A percentile compares a stretch with the other conserved stretches of the same genome.
phyloP scores from a whole-genome alignment of 2,113 vertebrate genomes.

The Psophia crepitans region DNA sequence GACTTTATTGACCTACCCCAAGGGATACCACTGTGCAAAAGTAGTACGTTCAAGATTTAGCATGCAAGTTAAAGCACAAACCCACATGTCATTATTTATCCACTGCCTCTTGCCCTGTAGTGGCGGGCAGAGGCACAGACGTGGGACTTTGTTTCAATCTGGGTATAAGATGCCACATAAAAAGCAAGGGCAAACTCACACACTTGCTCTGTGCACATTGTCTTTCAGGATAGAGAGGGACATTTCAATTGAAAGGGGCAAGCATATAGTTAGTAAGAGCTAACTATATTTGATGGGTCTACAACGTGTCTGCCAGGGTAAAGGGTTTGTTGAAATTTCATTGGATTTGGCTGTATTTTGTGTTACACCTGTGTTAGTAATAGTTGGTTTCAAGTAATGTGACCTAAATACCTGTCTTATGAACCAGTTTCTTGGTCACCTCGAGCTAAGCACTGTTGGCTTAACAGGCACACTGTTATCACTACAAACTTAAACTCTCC shows the following conservation, averaged over 20 bases:
- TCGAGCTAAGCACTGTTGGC: not conserved
- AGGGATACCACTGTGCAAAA: not conserved
- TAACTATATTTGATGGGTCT: not conserved
- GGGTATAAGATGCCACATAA: not conserved
- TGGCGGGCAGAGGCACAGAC: not conserved
- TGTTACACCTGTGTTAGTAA: not conserved
- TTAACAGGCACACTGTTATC: not conserved
- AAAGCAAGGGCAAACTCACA: not conserved
- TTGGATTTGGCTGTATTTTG: not conserved
- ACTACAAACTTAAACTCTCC: not conserved
- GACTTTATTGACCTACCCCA: not conserved
- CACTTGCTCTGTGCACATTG: not conserved
- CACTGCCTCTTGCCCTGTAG: not conserved
- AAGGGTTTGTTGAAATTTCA: not conserved
- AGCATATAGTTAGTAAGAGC: not conserved
- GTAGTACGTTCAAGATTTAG: not conserved
- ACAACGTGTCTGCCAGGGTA: not conserved
- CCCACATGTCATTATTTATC: not conserved
- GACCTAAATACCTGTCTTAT: not conserved
- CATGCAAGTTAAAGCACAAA: rapidly evolving
- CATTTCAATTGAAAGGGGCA: not conserved
- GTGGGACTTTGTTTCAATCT: not conserved
- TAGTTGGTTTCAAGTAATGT: not conserved
- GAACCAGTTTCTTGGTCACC: not conserved
- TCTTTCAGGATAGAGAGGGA: not conserved